phyloP scores from a whole-genome alignment of 2,113 vertebrate genomes.

The Jacana jacana region DNA sequence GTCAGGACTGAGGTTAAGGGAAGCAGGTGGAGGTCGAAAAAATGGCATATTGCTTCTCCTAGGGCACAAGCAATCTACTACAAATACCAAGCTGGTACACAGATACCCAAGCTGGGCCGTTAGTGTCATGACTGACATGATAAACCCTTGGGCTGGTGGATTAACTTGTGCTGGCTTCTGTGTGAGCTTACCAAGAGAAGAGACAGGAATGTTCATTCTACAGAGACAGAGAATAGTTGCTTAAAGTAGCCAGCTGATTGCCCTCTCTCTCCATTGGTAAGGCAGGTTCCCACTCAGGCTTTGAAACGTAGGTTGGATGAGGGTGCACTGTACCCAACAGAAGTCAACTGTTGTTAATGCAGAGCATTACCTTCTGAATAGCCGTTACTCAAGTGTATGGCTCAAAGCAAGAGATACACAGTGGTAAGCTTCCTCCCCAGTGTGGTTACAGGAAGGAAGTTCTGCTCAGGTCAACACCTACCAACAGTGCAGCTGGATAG shows the following conservation, averaged over 20 bases:
- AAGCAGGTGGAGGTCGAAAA: neutral
- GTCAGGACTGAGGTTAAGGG: neutral
- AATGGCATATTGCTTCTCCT: neutral
- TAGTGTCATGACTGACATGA: neutral
- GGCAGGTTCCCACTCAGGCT: neutral
- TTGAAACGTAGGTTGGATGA: neutral
- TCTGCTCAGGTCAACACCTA: neutral
- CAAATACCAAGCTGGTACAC: neutral
- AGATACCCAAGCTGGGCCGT: neutral
- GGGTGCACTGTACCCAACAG: neutral
- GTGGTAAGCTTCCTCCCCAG: neutral
- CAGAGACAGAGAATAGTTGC: neutral
- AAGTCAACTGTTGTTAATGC: neutral
- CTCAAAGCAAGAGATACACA: neutral
- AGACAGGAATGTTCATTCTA: neutral
- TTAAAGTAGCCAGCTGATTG: neutral
- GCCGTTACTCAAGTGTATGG: neutral
- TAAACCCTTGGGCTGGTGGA: neutral
- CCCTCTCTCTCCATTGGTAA: neutral
- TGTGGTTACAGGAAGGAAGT: neutral
- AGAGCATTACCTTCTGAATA: neutral
- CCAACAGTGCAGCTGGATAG: neutral
- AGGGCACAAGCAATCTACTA: neutral
- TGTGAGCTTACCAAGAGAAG: neutral
- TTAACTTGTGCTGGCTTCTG: neutral